Evolutionary conservation across 2,797 vertebrate genomes (phyloP).

Genomic region (Botia almorhae): DNA sequence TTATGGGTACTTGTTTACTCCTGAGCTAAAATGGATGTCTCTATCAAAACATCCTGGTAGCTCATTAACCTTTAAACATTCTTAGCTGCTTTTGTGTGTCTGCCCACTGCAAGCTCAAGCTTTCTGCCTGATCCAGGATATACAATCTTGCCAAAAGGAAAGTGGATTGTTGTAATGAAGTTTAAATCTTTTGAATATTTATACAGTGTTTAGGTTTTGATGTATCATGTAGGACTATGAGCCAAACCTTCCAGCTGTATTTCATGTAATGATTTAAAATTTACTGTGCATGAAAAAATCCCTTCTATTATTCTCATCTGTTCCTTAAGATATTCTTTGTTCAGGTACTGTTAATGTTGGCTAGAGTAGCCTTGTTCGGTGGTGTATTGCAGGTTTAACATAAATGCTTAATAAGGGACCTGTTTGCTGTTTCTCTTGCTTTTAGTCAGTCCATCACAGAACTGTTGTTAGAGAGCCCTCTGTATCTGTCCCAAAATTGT

Average conservation of each 20-base stretch:
- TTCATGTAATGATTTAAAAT: neutral
- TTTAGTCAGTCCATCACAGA: constrained; percentile 33
- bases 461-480: constrained; percentile 12
- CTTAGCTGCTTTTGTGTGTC: constrained; percentile 10
- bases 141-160: neutral
- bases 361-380: constrained; percentile 1
- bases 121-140: neutral
- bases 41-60: neutral
- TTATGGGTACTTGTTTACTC: constrained; percentile 10
- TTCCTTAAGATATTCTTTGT: constrained; percentile 5
- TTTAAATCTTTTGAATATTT: too few relatives aligned
- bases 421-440: constrained; percentile 2
- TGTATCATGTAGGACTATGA: neutral
- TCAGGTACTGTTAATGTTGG: constrained; percentile 31
- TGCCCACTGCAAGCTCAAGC: neutral
- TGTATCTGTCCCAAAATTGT: constrained; percentile 36
- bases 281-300: neutral
- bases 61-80: constrained; percentile 35
- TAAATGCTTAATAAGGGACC: constrained; percentile 11
- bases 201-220: neutral
- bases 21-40: constrained; percentile 4
- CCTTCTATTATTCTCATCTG: neutral
- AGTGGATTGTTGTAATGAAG: neutral
- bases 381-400: constrained; percentile 4
- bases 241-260: neutral